Base-by-base conservation (phyloP, 2,113 vertebrate genomes). In the Paracanthobrama guichenoti region DNA sequence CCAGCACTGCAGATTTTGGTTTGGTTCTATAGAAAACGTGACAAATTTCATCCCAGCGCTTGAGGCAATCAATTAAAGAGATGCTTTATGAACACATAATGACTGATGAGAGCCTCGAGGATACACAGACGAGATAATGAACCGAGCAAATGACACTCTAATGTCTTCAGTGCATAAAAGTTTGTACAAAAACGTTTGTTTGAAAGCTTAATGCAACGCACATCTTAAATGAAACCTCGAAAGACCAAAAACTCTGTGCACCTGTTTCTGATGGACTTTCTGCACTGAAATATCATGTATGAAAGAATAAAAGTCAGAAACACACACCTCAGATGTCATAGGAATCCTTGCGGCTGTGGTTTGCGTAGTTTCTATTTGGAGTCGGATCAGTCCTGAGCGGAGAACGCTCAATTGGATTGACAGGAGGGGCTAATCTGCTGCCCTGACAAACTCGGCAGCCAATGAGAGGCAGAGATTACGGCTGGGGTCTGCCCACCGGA, bases 351-450 rank as follows among this genome's bases (percentile, higher is more conserved):
- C 53, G 11, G n/a, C 55, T 18, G 12, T 6, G 55, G 60, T 83
- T 88, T 57, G 87, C n/a, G 73, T 50, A 22, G 80, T 60, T 18
- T 87, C 85, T 89, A 87, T 88, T 84, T 89, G 84, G 22, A 35
- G 85, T 72, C 48, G 62, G 81, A 78, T 87, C 74, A 82, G 76
- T 12, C 18, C 44, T 26, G 62, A 82, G 74, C 82, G 39, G 42
- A 18, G 18, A 39, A 66, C 72, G 64, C 78, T 85, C 83, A 79
- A 89, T 88, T 59, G 87, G 87, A 88, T 84, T 88, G 86, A 85
- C 46, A 83, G 60, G 39, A 46, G 35, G 6, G 46, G 14, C 48
- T 85, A 88, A 88, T 87, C 89, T 87, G 67, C 12, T 55, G 64
- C 44, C 73, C 24, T 60, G 42, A 74, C 48, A 12, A 39, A 79